Conservation (phyloP, 2,113 vertebrate genomes). For the Anhinga anhinga region DNA sequence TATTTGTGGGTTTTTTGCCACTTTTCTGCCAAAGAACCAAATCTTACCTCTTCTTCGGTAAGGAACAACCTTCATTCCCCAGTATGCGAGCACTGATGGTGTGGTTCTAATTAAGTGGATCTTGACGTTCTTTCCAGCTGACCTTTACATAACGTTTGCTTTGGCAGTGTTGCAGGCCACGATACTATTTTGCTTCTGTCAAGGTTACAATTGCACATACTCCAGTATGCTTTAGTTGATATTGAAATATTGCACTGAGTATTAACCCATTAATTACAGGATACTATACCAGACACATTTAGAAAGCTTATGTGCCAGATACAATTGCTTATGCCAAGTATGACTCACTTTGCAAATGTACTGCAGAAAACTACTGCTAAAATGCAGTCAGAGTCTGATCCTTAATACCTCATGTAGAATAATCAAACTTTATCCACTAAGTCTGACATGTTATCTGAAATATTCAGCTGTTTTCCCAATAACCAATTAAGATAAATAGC, state of each 20-base stretch:
- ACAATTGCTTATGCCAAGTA: neutral
- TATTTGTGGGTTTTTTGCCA: neutral
- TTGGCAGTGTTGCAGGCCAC: conserved; percentile 11
- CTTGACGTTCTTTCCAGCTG: neutral
- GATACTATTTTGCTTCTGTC: conserved; percentile 25
- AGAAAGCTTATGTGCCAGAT: neutral
- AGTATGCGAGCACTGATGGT: neutral
- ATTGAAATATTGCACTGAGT: neutral
- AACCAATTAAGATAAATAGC: neutral
- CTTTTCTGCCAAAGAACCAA: neutral
- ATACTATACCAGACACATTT: neutral
- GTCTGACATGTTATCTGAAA: neutral
- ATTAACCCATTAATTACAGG: neutral
- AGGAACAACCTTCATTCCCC: neutral
- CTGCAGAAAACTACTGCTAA: neutral
- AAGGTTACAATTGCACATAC: neutral
- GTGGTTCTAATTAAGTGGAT: conserved; percentile 10
- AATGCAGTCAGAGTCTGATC: neutral
- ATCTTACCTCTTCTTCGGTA: neutral
- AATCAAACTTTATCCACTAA: neutral
- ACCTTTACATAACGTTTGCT: conserved; percentile 42
- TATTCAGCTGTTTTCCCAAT: neutral
- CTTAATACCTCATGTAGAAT: neutral
- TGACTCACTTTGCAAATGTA: neutral
- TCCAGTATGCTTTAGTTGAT: neutral